These are phyloP conservation scores for Chanos chanos DNA, from an alignment of 2,797 vertebrate genomes.

Conservation along the genomic window DNA sequence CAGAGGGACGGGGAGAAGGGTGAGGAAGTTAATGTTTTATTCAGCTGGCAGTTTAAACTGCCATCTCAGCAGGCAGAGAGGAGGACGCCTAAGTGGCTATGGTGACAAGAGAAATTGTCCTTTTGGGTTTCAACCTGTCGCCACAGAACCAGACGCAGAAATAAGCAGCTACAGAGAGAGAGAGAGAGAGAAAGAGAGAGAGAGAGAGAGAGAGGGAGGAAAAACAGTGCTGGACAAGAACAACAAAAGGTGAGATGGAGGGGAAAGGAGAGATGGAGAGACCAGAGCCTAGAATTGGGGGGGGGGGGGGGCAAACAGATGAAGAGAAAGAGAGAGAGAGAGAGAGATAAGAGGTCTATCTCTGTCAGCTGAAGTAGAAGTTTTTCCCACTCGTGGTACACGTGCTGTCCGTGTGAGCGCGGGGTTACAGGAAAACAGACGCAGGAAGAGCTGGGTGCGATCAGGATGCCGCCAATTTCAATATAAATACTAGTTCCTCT, in stretches of 20 bases:
- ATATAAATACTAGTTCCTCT: too few species aligned
- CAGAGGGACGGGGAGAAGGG: slow-evolving; percentile 43
- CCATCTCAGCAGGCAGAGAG: slow-evolving; percentile 83
- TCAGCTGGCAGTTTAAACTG: slow-evolving; percentile 98
- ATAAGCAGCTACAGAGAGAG: slow-evolving; percentile 74
- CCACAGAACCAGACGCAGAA: slow-evolving; percentile 82
- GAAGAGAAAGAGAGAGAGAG: slow-evolving; percentile 34
- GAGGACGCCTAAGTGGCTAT: slow-evolving; percentile 98
- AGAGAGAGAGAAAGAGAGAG: slow-evolving; percentile 11
- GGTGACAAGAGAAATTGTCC: slow-evolving; percentile 99
- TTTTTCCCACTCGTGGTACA: neutral
- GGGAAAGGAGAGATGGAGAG: slow-evolving; percentile 23
- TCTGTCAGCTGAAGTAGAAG: slow-evolving; percentile 8
- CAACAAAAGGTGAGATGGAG: slow-evolving; percentile 16
- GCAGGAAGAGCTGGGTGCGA: too few species aligned
- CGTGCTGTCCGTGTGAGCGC: too few species aligned
- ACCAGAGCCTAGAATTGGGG: slow-evolving; percentile 35
- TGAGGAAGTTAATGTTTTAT: slow-evolving; percentile 92
- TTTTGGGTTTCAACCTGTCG: slow-evolving; percentile 97
- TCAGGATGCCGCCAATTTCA: too few species aligned
- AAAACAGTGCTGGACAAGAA: slow-evolving; percentile 38
- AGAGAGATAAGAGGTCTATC: slow-evolving; percentile 40
- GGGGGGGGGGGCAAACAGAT: slow-evolving; percentile 14
- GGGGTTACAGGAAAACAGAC: too few species aligned
- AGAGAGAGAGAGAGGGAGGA: neutral